Base-by-base conservation (phyloP, 2,888 invertebrate genomes). In the Clepsis dumicolana region DNA sequence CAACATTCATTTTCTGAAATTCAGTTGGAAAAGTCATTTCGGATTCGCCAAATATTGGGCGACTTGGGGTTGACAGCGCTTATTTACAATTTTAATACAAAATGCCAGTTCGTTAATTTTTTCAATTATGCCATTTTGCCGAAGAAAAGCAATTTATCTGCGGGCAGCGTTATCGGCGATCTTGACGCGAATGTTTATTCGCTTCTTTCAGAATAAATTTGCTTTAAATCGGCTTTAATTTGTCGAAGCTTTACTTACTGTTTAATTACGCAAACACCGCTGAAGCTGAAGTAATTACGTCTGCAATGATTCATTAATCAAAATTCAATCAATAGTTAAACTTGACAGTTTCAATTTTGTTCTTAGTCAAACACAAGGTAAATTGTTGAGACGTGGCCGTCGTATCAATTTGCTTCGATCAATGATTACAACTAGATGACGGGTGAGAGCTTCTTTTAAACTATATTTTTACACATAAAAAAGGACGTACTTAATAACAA, bases 71-170 rank as follows among this genome's bases (percentile, higher is more conserved):
- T 18, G 48, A 12, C 48, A 48, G 48, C 4, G 38, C 59, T 59
- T 59, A n/a, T 27, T 65, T 27, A 50, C 35, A 59, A 29, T 50
- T 56, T 56, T 18, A 57, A 64, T 29, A 35, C 44, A 2, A 25
- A n/a, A 32, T 56, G 50, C 35, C 38, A 57, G 29, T 63, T 52
- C 38, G 50, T 56, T 38, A 50, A 50, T 21, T 67, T 57, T 68
- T 59, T 67, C 21, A 38, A 59, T 65, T 27, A 65, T 27, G 59
- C 53, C 38, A 59, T 44, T 63, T 64, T 64, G 18, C 41, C 29
- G 12, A 63, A 63, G 63, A 52, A 64, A 68, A 64, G 24, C 64
- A 68, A 68, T 68, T 68, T 68, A 68, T 64, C 63, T 64, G 64
- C 41, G 63, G 63, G 21, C 52, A 57, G 62, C 18, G n/a, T 54